Evolutionary conservation across 2,797 vertebrate species (phyloP).

Genomic region (Oryzias dopingdopingensis): DNA sequence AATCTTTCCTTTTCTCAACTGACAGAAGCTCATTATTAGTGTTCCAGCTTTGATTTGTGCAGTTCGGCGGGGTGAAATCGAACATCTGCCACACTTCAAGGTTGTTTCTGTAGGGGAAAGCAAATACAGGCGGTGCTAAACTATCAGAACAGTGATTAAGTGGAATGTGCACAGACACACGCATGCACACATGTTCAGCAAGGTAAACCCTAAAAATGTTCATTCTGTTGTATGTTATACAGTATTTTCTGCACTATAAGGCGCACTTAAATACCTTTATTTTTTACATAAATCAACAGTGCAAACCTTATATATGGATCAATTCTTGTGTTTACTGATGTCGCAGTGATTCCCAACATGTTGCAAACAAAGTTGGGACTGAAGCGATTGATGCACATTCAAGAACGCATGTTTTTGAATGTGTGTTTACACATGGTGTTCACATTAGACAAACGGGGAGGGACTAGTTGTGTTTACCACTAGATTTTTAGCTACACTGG

Average conservation of each 20-base stretch:
- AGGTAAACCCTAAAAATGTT: slow-evolving; percentile 11
- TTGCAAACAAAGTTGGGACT: too few relatives aligned
- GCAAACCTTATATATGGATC: too few relatives aligned
- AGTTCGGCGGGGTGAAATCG: slow-evolving; percentile 72
- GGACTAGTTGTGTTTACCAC: not conserved
- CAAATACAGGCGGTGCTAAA: slow-evolving; percentile 52
- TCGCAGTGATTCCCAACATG: too few relatives aligned
- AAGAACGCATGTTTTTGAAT: too few relatives aligned
- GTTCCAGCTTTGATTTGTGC: slow-evolving; percentile 76
- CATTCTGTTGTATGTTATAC: not conserved
- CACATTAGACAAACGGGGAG: too few relatives aligned
- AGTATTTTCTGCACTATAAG: not conserved
- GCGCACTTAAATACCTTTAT: too few relatives aligned
- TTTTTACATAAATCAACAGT: too few relatives aligned
- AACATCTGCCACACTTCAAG: slow-evolving; percentile 77
- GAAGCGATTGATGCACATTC: too few relatives aligned
- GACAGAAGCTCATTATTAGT: slow-evolving; percentile 71
- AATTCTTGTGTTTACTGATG: too few relatives aligned
- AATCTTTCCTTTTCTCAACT: slow-evolving; percentile 54
- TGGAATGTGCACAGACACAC: slow-evolving; percentile 19
- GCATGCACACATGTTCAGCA: slow-evolving; percentile 15
- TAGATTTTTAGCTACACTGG: not conserved
- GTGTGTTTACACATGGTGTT: too few relatives aligned
- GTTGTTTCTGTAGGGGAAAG: slow-evolving; percentile 52
- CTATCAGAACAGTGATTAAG: slow-evolving; percentile 49